Base-by-base conservation (phyloP, 2,797 vertebrate species). In the Propithecus deckenii region DNA sequence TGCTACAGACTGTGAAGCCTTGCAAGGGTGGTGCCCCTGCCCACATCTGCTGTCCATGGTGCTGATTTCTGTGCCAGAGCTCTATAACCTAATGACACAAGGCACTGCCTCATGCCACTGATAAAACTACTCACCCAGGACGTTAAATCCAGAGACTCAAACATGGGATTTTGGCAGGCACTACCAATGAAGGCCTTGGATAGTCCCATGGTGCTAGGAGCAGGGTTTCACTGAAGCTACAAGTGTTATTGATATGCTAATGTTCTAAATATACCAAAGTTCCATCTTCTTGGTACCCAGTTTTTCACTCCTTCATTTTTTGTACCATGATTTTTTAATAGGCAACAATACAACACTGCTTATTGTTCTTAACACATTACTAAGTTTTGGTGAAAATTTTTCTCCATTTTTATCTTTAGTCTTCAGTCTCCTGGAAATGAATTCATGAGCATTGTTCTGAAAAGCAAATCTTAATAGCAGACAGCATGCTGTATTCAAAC, bases 41-140 rank as follows among this genome's bases (percentile, higher is more conserved):
- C 25, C 7, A 10, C 0, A 6, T 86, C 59, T 59, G 94, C 97
- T 97, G 95, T 98, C 96, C 96, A 1, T 92, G 94, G 96, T 98
- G 72, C 96, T 97, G 91, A 97, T 86, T 86, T 91, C 9, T 55
- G 20, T 52, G 25, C 30, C 72, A 79, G 22, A 1, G 0, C 22
- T 41, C 30, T 72, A 5, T 15, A 15, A 7, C 20, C 67, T 32
- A 91, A 55, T 2, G 5, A 88, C 14, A 35, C 9, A 95, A 63
- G 72, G 7, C 81, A 67, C 38, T 48, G 17, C 25, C 18, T 88
- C 14, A 15, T 5, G 11, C 28, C 35, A 78, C 41, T 35, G 28
- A 52, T 46, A 32, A 93, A 91, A 69, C 4, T 5, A 67, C 1
- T 83, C 23, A 55, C 18, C 41, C 25, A 13, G 57, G 9, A 76